These are phyloP conservation scores for Barnardius zonarius DNA, from an alignment of 2,113 vertebrate genomes.

Conservation along the genomic window DNA sequence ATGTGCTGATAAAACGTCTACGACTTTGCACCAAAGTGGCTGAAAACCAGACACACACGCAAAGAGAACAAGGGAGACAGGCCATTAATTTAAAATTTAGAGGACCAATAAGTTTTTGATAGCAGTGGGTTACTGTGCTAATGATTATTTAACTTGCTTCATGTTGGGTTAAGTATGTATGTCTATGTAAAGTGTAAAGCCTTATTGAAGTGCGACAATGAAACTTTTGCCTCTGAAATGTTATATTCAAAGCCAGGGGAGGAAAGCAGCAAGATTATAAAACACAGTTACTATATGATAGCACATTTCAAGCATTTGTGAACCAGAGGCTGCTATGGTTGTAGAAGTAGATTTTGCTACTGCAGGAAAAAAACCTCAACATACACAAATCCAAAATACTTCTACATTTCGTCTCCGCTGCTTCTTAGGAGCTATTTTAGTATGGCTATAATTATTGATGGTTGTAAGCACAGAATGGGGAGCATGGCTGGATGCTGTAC, in stretches of 20 bases:
- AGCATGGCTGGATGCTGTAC: not conserved
- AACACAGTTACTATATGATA: not conserved
- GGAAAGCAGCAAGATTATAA: not conserved
- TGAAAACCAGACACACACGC: not conserved
- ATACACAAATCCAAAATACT: not conserved
- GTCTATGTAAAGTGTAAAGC: not conserved
- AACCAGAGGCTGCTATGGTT: not conserved
- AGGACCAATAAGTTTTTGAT: slow-evolving; percentile 65
- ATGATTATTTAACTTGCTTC: slow-evolving; percentile 57
- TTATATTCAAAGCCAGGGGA: not conserved
- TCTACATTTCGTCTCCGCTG: not conserved
- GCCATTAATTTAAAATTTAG: slow-evolving; percentile 60
- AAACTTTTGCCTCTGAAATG: slow-evolving; percentile 17
- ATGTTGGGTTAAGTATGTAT: slow-evolving; percentile 50
- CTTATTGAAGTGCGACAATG: not conserved
- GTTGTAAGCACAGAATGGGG: not conserved
- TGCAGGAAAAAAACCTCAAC: accelerated
- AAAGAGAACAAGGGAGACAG: not conserved
- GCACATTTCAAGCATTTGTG: not conserved
- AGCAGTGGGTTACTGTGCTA: slow-evolving; percentile 52
- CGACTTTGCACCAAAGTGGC: slow-evolving; percentile 6
- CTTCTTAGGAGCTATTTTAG: not conserved
- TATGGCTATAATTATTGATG: not conserved
- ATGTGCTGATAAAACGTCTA: not conserved
- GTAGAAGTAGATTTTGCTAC: not conserved